Conservation (phyloP, 2,888 invertebrate genomes). For the Thereva nobilitata region DNA sequence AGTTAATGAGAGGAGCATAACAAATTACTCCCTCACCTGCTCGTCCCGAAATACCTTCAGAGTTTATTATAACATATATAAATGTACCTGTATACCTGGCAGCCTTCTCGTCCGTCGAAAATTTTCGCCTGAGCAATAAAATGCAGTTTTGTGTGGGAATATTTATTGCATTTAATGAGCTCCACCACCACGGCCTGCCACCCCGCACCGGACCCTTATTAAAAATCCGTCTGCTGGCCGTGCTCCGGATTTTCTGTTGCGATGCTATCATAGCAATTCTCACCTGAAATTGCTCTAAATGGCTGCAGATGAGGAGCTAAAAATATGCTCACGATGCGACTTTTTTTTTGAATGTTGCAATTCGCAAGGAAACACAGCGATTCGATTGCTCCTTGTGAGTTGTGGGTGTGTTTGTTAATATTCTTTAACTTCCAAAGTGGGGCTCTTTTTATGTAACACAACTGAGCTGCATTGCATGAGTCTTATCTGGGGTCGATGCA, state of each 20-base stretch:
- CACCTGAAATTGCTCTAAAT: slow-evolving; percentile 41
- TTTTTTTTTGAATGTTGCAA: background rate
- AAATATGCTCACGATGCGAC: slow-evolving; percentile 33
- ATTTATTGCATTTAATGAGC: slow-evolving; percentile 41
- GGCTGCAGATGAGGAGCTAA: slow-evolving; percentile 35
- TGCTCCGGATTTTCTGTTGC: slow-evolving; percentile 17
- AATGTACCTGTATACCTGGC: background rate
- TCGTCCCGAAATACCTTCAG: background rate
- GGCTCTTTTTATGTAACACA: too few species aligned
- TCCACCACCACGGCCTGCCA: slow-evolving; percentile 10
- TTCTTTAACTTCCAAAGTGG: background rate
- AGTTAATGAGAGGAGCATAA: slow-evolving; percentile 39
- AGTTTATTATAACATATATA: background rate
- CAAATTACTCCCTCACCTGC: slow-evolving; percentile 1
- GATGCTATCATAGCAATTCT: slow-evolving; percentile 38
- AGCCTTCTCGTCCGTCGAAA: background rate
- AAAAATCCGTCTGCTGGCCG: background rate
- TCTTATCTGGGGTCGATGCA: slow-evolving; percentile 36
- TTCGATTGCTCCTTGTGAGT: background rate
- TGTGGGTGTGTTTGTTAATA: slow-evolving; percentile 12
- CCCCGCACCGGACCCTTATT: slow-evolving; percentile 8
- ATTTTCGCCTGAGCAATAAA: background rate
- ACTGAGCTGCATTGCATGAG: slow-evolving; percentile 35
- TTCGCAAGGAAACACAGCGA: background rate
- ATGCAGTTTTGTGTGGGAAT: slow-evolving; percentile 35